Percentiles rank a stretch among this genome's conserved stretches.
phyloP scores from a whole-genome alignment of 2,888 invertebrate genomes.

The Acleris literana region DNA sequence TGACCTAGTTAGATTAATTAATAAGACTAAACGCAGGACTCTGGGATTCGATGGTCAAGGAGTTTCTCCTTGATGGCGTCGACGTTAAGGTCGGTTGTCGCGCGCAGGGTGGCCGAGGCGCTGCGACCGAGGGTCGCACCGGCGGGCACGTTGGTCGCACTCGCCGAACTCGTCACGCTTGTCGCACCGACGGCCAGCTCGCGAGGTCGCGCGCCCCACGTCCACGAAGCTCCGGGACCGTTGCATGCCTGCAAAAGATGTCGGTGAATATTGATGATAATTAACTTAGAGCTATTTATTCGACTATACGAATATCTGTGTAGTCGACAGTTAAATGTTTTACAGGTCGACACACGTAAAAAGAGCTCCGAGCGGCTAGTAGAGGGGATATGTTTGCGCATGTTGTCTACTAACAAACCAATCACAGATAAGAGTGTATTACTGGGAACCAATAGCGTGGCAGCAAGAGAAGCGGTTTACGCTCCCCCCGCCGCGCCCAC shows the following conservation, averaged over 20 bases:
- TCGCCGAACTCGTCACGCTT: slow-evolving; percentile 49
- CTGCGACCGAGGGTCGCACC: slow-evolving; percentile 64
- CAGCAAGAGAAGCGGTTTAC: no score
- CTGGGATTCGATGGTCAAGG: slow-evolving; percentile 93
- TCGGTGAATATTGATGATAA: not conserved
- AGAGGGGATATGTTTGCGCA: no score
- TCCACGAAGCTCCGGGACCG: slow-evolving; percentile 81
- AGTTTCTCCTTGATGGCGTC: slow-evolving; percentile 94
- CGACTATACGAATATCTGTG: no score
- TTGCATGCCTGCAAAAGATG: slow-evolving; percentile 72
- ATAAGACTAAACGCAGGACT: slow-evolving; percentile 91
- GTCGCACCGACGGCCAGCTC: slow-evolving; percentile 57
- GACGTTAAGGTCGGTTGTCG: slow-evolving; percentile 86
- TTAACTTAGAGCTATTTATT: no score
- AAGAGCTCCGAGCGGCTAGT: no score
- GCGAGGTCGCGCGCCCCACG: slow-evolving; percentile 80
- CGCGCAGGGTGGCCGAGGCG: slow-evolving; percentile 77
- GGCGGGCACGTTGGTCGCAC: slow-evolving; percentile 49
- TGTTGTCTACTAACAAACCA: no score
- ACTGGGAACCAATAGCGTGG: no score
- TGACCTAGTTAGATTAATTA: not conserved
- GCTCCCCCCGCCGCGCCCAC: no score
- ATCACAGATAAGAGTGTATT: no score
- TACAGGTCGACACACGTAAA: no score
- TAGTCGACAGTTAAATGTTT: no score